phyloP scores from a whole-genome alignment of 2,113 vertebrate genomes.

The Pycnonotus jocosus region DNA sequence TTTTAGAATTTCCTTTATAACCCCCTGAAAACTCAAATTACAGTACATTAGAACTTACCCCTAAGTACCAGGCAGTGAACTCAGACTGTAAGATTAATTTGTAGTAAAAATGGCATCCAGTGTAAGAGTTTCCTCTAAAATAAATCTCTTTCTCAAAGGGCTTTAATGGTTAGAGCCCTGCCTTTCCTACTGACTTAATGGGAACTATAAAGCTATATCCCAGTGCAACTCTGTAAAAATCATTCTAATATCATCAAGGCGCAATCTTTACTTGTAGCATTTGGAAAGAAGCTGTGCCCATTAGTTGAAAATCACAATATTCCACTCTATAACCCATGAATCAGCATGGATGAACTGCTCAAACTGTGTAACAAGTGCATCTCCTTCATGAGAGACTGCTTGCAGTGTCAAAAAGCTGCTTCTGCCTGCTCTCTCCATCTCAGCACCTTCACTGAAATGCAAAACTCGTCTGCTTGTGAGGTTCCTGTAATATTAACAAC shows the following conservation, averaged over 20 bases:
- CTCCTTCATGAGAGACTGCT: not conserved
- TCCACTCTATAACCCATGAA: not conserved
- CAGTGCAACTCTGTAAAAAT: not conserved
- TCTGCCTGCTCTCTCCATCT: not conserved
- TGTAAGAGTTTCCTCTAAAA: not conserved
- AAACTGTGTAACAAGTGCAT: not conserved
- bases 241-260: not conserved
- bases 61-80: not conserved
- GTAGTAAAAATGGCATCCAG: not conserved
- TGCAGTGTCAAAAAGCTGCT: not conserved
- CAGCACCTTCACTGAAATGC: not conserved
- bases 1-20: not conserved
- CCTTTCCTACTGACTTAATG: not conserved
- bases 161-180: not conserved
- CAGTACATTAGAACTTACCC: not conserved
- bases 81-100: conserved; percentile 23
- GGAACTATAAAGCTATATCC: not conserved
- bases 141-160: not conserved
- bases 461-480: not conserved
- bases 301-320: not conserved
- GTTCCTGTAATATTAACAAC: conserved; percentile 9
- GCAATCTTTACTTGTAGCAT: not conserved
- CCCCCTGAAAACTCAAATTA: not conserved
- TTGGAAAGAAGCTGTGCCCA: not conserved
- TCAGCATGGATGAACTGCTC: not conserved